Evolutionary conservation across 2,888 invertebrate species (phyloP), one percentile per base, ranked within the genome.

Genomic region (Caenorhabditis becei): DNA sequence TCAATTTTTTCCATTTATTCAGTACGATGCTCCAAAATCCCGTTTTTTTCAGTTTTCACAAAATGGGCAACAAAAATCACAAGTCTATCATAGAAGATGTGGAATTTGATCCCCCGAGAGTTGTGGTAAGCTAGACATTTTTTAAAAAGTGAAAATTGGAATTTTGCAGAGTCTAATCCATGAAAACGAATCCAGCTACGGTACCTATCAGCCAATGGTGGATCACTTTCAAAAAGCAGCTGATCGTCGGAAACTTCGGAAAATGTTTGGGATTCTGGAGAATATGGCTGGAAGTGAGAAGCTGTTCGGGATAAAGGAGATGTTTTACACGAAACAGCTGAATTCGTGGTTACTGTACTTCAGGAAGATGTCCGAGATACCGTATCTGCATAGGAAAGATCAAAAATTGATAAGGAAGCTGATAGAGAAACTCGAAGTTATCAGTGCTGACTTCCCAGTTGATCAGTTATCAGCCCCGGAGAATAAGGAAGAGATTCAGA

Each of bases 191-290:
- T 41, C 41, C 14, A 41, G 16, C 16, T 41, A 41, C 16, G 41
- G 41, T 3, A 41, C 41, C 10, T 41, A 41, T 41, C 41, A 41
- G 14, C 41, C 41, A 16, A 41, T 41, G 41, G 41, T 41, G 10
- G 41, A 41, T 14, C 41, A 41, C 41, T 41, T 41, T 14, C 41
- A 41, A 41, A 10, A 41, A 41, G 41, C 41, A 2, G 41, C 41
- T 10, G 41, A 41, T 14, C 41, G 41, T 41, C 41, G 41, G 41
- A 41, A 41, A 41, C 41, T 41, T 16, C 41, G 41, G 16, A 41
- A 41, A 14, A 41, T 41, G 41, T 41, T 41, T 14, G 41, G 41
- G 41, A 41, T 41, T 41, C 41, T 41, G 41, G 41, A 41, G 41
- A 41, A 16, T 14, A 41, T 41, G 41, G 8, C 41, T 10, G 41